Percentiles rank a stretch among this genome's conserved stretches.
These are phyloP conservation scores for Amphimallon solstitiale DNA, from an alignment of 2,888 invertebrate genomes.

Conservation along the genomic window DNA sequence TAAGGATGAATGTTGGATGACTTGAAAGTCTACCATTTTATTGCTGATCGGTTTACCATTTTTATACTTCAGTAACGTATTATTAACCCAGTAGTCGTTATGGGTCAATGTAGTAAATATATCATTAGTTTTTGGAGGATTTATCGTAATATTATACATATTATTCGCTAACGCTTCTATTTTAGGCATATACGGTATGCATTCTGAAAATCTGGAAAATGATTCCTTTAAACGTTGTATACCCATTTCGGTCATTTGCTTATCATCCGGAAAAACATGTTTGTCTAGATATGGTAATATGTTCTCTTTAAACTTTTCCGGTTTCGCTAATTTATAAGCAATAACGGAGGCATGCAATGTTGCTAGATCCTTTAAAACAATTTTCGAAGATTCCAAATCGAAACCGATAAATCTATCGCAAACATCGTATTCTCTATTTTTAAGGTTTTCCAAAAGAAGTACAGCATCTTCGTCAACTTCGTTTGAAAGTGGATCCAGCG, in stretches of 20 bases:
- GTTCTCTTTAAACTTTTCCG: conserved; percentile 57
- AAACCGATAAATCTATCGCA: conserved; percentile 63
- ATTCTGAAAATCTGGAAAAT: conserved; percentile 11
- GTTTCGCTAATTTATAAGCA: conserved; percentile 63
- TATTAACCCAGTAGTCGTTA: conserved; percentile 70
- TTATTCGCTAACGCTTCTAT: background rate
- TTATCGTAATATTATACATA: conserved; percentile 37
- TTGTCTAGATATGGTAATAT: conserved; percentile 56
- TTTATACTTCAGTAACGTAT: conserved; percentile 65
- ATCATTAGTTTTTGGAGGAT: conserved; percentile 55
- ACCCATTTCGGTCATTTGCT: conserved; percentile 32
- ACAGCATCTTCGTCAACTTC: conserved; percentile 65
- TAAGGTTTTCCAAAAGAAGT: conserved; percentile 66
- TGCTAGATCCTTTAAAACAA: conserved; percentile 64
- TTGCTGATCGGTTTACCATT: conserved; percentile 49
- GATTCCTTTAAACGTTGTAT: conserved; percentile 34
- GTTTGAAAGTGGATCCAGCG: conserved; percentile 42
- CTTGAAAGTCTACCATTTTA: conserved; percentile 70
- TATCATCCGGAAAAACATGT: conserved; percentile 9
- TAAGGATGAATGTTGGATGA: conserved; percentile 64
- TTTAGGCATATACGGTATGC: background rate
- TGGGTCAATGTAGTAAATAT: conserved; percentile 67
- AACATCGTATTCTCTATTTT: conserved; percentile 61
- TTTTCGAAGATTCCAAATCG: conserved; percentile 62
- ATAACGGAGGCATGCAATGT: conserved; percentile 67